Evolutionary conservation across 2,797 vertebrate genomes (phyloP), one percentile per base, ranked within the genome.

Genomic region (Bovichtus diacanthus): DNA sequence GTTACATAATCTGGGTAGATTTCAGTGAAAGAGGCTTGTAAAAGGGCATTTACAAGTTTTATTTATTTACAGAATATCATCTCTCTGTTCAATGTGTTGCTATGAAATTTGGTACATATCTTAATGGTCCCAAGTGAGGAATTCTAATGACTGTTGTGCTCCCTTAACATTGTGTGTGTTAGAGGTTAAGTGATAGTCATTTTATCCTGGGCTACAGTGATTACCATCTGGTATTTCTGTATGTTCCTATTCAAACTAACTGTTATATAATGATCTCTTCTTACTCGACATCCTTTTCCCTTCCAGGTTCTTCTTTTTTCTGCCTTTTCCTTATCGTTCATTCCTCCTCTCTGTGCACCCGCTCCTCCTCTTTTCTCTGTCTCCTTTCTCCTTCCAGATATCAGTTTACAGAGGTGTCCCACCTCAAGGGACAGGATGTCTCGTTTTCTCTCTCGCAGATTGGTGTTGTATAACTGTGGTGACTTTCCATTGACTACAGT

Each of bases 391-490:
- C 39, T 5, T 69, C 8, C 13, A 47, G 36, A 34, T 83, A 88
- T 87, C 85, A 21, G 36, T 66, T 91, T 81, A 84, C 79, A 4
- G 70, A 75, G 76, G 62, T 70, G 67, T 84, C 46, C 31, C 54
- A 12, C 50, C 70, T 74, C 10, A 4, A 31, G 60, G 75, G 75
- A 82, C 72, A 70, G 65, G 29, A 53, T 47, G 77, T 55, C 41
- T 76, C 55, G 77, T 34, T 67, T 55, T 69, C 61, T 68, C 15
- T 63, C 84, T 29, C 73, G 60, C 75, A 78, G 46, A 11, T 4
- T 9, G 41, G 58, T 80, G 82, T 82, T 87, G 69, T 60, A 31
- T 84, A 80, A 81, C 75, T 39, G 9, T 3, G 15, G 34, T 64
- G 65, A 81, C 65, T 60, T 80, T 81, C 68, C 0, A 5, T 23